Evolutionary conservation across 2,888 invertebrate genomes (phyloP).

Genomic region (Sabatieria punctata): DNA sequence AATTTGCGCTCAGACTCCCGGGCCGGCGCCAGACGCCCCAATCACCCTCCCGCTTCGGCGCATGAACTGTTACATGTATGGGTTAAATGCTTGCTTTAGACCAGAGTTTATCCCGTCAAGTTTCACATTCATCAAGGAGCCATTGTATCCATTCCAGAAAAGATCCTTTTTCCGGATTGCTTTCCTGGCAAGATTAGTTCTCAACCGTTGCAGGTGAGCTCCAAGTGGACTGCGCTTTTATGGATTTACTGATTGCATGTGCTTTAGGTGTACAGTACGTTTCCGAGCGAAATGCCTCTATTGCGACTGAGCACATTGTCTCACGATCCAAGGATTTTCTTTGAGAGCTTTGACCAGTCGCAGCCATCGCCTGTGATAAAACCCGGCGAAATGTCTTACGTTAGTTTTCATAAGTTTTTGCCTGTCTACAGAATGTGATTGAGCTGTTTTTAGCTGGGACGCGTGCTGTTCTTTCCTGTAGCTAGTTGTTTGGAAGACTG

Average conservation of each 20-base stretch:
- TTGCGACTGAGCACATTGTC: slow-evolving; percentile 47
- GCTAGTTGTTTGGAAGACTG: slow-evolving; percentile 52
- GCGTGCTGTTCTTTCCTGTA: slow-evolving; percentile 52
- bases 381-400: slow-evolving; percentile 23
- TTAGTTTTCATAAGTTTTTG: slow-evolving; percentile 10
- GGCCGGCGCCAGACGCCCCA: too few relatives aligned
- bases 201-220: slow-evolving; percentile 54
- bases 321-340: slow-evolving; percentile 45
- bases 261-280: slow-evolving; percentile 39
- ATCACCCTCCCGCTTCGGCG: too few relatives aligned
- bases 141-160: slow-evolving; percentile 49
- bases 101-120: slow-evolving; percentile 50
- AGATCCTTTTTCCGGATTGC: slow-evolving; percentile 53
- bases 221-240: too few relatives aligned
- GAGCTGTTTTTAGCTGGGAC: slow-evolving; percentile 37
- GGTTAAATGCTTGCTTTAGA: too few relatives aligned
- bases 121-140: slow-evolving; percentile 56
- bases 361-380: slow-evolving; percentile 21
- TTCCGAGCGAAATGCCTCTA: slow-evolving; percentile 48
- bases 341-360: slow-evolving; percentile 34
- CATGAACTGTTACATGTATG: too few relatives aligned
- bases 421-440: too few relatives aligned
- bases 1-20: too few relatives aligned
- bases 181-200: slow-evolving; percentile 64
- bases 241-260: too few relatives aligned